phyloP scores from a whole-genome alignment of 2,113 vertebrate genomes.

The Nothoprocta pentlandii region DNA sequence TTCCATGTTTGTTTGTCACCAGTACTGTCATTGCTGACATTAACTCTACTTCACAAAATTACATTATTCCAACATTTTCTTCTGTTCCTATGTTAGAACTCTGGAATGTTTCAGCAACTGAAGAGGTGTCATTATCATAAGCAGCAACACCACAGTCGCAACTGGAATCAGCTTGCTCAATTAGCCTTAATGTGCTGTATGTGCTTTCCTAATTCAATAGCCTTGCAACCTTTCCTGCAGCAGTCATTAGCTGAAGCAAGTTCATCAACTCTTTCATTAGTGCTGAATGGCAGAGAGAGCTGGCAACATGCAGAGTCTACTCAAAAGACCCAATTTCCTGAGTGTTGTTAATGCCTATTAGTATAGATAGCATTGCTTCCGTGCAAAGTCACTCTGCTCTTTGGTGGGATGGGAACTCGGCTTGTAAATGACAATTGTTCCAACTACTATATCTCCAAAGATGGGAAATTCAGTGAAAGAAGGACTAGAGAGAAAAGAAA shows the following conservation, averaged over 20 bases:
- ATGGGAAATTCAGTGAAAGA: neutral
- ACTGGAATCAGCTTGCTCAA: conserved; percentile 9
- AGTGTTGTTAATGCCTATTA: neutral
- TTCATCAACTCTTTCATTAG: conserved; percentile 28
- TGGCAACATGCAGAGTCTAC: neutral
- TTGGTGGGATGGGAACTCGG: accelerated
- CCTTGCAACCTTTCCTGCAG: conserved; percentile 30
- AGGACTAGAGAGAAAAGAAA: neutral
- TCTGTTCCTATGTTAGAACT: neutral
- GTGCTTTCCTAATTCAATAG: conserved; percentile 18
- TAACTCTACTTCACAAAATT: neutral
- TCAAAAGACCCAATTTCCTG: neutral
- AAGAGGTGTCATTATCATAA: neutral
- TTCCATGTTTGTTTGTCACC: neutral
- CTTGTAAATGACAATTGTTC: neutral
- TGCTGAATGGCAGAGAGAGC: neutral
- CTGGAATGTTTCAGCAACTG: neutral
- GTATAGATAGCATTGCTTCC: neutral
- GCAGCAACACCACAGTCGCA: neutral
- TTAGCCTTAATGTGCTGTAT: conserved; percentile 25
- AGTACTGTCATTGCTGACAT: neutral
- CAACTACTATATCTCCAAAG: neutral
- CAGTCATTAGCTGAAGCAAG: conserved; percentile 29
- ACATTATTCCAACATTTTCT: neutral
- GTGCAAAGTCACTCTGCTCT: neutral